Evolutionary conservation across 2,888 invertebrate genomes (phyloP).

Genomic region (Euproctis similis): DNA sequence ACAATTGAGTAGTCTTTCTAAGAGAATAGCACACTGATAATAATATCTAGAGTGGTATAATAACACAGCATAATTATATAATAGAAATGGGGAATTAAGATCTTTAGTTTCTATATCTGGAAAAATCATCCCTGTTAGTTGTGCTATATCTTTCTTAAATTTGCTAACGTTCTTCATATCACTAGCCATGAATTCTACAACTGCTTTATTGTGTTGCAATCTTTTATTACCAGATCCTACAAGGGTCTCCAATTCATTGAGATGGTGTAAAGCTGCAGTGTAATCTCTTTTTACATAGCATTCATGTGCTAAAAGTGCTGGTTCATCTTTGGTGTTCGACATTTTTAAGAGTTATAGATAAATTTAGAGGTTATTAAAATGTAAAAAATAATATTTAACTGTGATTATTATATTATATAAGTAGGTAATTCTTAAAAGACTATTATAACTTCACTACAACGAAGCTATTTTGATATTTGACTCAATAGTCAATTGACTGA

Average conservation of each 20-base stretch:
- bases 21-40: constrained; percentile 74
- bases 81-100: constrained; percentile 57
- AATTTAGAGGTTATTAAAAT: too few relatives aligned
- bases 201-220: constrained; percentile 87
- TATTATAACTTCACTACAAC: too few relatives aligned
- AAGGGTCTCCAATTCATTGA: constrained; percentile 79
- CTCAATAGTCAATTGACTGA: too few relatives aligned
- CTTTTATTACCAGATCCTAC: constrained; percentile 80
- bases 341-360: too few relatives aligned
- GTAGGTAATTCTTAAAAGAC: too few relatives aligned
- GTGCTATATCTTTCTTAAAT: constrained; percentile 80
- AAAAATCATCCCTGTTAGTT: constrained; percentile 73
- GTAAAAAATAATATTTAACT: too few relatives aligned
- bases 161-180: constrained; percentile 83
- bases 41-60: constrained; percentile 86
- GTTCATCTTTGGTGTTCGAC: constrained; percentile 63
- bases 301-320: constrained; percentile 75
- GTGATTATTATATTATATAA: too few relatives aligned
- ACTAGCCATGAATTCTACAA: constrained; percentile 86
- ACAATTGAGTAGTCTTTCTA: constrained; percentile 53
- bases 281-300: constrained; percentile 81
- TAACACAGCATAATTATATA: constrained; percentile 87
- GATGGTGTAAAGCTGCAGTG: constrained; percentile 72
- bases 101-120: constrained; percentile 60
- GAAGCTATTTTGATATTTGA: too few relatives aligned